Base-by-base conservation (phyloP, 2,113 vertebrate genomes). In the Rhinolophus sinicus region DNA sequence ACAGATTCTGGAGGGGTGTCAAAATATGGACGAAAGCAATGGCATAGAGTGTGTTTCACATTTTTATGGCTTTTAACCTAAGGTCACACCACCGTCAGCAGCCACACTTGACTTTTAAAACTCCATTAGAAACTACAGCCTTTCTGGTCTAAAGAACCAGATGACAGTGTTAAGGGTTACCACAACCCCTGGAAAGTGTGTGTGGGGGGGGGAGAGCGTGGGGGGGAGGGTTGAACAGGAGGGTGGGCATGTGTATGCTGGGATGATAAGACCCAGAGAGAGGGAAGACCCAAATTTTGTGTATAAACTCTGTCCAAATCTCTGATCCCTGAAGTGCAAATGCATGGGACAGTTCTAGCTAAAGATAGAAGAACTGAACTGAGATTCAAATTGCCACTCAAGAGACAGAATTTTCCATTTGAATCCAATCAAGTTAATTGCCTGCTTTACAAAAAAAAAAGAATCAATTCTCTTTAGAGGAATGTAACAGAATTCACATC, bases 401-500 rank as follows among this genome's bases (percentile, higher is more conserved):
- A 73, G 44, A 93, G 84, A 65, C 6, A 10, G 30, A 62, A 21
- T 80, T 86, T 90, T 89, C 67, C 26, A 80, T 75, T 69, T 77
- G 83, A 90, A 77, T 87, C 67, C 35, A 40, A 40, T 67, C 64
- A 73, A 44, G 10, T 35, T 78, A 88, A 76, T 56, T 65, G 47
- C 15, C 35, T 86, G 47, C 82, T 65, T 81, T 75, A 4, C 11
- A 6, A 72, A 54, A 38, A 47, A 40, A 86, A 22, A 3, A 58
- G 80, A 93, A 84, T 58, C n/a, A 83, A 13, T 83, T 47, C 18
- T 60, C 88, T 85, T 94, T 58, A 76, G 76, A 85, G 21, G 35
- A 94, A 28, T 81, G 35, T 88, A 77, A 84, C 67, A 77, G 60
- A 97, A 93, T 90, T 72, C 47, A 91, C 58, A 88, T 58, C 1